Evolutionary conservation across 2,113 vertebrate genomes (phyloP).

Genomic region (Spea bombifrons): DNA sequence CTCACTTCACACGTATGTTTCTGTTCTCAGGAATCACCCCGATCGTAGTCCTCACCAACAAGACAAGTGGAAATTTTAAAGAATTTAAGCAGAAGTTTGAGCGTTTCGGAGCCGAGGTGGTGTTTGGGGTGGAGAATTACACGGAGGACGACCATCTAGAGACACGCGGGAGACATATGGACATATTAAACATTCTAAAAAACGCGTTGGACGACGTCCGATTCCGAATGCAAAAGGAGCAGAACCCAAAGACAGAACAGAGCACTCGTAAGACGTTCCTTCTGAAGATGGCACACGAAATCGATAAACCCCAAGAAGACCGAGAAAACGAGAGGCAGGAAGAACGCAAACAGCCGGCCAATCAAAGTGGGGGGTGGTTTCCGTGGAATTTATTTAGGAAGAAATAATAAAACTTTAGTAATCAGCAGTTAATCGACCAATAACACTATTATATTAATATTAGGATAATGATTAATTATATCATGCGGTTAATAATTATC

Average conservation of each 20-base stretch:
- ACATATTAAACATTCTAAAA: neutral
- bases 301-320: too few species aligned
- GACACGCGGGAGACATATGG: constrained; percentile 1
- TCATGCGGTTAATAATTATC: too few species aligned
- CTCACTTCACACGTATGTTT: neutral
- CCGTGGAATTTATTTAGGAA: too few species aligned
- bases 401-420: too few species aligned
- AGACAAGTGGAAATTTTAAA: neutral
- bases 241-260: neutral
- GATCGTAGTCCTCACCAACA: constrained; percentile 13
- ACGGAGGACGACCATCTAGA: neutral
- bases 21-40: constrained; percentile 1
- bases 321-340: too few species aligned
- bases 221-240: neutral
- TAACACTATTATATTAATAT: too few species aligned
- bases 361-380: too few species aligned
- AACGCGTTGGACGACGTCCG: constrained; percentile 6
- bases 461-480: too few species aligned
- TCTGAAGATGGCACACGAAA: neutral
- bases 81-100: neutral
- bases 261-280: neutral
- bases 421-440: too few species aligned
- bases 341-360: too few species aligned
- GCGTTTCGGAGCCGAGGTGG: neutral
- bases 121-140: constrained; percentile 23